A percentile compares a stretch with the other conserved stretches of the same genome.
These are phyloP conservation scores for Neomicropteryx cornuta DNA, from an alignment of 1,140 invertebrate species.

Conservation along the genomic window DNA sequence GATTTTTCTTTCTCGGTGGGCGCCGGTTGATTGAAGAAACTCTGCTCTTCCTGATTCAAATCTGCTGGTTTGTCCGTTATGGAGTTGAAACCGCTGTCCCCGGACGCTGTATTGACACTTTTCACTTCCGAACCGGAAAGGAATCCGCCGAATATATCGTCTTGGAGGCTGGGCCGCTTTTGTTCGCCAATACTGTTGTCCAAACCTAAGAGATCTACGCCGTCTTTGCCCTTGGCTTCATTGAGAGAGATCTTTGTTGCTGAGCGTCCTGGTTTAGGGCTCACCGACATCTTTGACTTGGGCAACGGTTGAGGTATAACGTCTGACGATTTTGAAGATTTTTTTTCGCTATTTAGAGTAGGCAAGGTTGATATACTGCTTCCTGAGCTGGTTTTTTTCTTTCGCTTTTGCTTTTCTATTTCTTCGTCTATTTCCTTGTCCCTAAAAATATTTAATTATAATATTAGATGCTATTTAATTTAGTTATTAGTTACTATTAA, in stretches of 20 bases:
- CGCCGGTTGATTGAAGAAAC: constrained; percentile 80
- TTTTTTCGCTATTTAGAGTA: too few species aligned
- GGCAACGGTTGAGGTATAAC: constrained; percentile 33
- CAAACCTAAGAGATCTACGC: constrained; percentile 38
- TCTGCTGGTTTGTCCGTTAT: constrained; percentile 33
- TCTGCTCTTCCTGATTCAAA: constrained; percentile 69
- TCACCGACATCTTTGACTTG: constrained; percentile 46
- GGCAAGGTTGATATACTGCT: too few species aligned
- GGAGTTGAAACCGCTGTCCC: constrained; percentile 25
- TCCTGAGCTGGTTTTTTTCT: constrained; percentile 51
- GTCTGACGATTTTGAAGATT: constrained; percentile 35
- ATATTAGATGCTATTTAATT: too few species aligned
- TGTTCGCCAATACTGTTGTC: constrained; percentile 31
- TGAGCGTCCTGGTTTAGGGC: constrained; percentile 54
- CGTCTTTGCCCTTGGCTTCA: constrained; percentile 27
- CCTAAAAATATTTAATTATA: constrained; percentile 30
- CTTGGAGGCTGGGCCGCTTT: constrained; percentile 34
- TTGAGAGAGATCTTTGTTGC: constrained; percentile 32
- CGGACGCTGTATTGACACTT: too few species aligned
- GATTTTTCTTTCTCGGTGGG: constrained; percentile 62
- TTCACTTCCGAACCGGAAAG: constrained; percentile 52
- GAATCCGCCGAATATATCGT: constrained; percentile 69
- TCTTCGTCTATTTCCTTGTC: constrained; percentile 84
- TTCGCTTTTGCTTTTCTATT: constrained; percentile 66
- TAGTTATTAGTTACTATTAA: too few species aligned